Evolutionary conservation across 2,113 vertebrate genomes (phyloP).

Genomic region (Chamaetylas fuelleborni): DNA sequence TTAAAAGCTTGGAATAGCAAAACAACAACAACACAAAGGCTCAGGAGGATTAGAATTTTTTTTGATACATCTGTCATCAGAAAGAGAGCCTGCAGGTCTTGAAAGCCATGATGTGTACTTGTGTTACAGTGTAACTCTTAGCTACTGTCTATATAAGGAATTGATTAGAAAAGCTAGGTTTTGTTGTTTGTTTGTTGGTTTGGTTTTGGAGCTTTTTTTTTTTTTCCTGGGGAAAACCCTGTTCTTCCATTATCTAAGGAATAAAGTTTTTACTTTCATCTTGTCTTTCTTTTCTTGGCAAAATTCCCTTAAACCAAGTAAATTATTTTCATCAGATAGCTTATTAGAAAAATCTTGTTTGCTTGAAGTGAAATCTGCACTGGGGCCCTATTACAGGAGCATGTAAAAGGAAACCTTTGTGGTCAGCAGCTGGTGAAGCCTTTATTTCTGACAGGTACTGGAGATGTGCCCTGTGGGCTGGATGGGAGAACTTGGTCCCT

Average conservation of each 20-base stretch:
- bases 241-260: background rate
- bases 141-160: background rate
- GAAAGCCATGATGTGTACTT: background rate
- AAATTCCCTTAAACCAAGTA: background rate
- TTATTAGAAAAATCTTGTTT: background rate
- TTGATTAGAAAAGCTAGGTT: background rate
- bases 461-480: background rate
- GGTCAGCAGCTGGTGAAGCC: background rate
- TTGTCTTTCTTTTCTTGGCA: background rate
- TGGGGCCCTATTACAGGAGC: background rate
- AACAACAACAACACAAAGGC: background rate
- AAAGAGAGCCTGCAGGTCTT: background rate
- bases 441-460: conserved; percentile 37
- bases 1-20: background rate
- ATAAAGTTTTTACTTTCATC: background rate
- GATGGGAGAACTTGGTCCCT: conserved; percentile 16
- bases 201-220: background rate
- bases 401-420: background rate
- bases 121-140: background rate
- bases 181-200: background rate
- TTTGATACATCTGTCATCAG: background rate
- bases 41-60: background rate
- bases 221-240: background rate
- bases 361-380: background rate
- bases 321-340: background rate